Conservation (phyloP, 2,113 vertebrate species). For the Brachionichthys hirsutus region DNA sequence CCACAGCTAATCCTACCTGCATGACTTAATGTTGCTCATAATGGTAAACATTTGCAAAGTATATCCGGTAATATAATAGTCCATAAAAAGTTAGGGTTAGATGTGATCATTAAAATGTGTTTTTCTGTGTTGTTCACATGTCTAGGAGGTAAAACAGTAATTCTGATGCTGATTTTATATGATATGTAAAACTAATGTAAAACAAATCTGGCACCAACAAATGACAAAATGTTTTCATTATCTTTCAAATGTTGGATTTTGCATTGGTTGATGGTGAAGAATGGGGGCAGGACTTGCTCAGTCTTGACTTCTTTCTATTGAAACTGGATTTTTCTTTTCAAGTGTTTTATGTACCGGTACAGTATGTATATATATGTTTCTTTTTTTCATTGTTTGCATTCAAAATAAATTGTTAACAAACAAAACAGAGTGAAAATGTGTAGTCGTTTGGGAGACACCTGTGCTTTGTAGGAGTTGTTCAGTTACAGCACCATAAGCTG, state of each 20-base stretch:
- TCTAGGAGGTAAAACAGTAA: constrained; percentile 6
- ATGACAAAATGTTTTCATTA: no score
- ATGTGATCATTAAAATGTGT: constrained; percentile 49
- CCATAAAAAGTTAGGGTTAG: constrained; percentile 26
- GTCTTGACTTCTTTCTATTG: no score
- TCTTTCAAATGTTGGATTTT: no score
- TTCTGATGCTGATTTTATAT: background rate
- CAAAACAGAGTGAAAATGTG: background rate
- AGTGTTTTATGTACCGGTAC: no score
- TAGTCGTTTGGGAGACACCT: background rate
- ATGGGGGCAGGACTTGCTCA: no score
- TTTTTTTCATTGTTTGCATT: no score
- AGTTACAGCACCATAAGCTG: constrained; percentile 13
- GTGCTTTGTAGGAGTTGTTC: constrained; percentile 2
- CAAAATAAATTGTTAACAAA: no score
- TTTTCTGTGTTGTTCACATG: background rate
- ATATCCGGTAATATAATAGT: background rate
- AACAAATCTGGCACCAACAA: no score
- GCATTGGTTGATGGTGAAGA: no score
- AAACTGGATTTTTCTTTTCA: no score
- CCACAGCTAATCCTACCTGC: constrained; percentile 22
- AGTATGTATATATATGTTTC: no score
- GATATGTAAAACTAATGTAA: no score
- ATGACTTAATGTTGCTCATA: constrained; percentile 19
- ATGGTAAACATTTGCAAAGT: constrained; percentile 54